Evolutionary conservation across 2,888 invertebrate genomes (phyloP).

Genomic region (Sycophila texana): DNA sequence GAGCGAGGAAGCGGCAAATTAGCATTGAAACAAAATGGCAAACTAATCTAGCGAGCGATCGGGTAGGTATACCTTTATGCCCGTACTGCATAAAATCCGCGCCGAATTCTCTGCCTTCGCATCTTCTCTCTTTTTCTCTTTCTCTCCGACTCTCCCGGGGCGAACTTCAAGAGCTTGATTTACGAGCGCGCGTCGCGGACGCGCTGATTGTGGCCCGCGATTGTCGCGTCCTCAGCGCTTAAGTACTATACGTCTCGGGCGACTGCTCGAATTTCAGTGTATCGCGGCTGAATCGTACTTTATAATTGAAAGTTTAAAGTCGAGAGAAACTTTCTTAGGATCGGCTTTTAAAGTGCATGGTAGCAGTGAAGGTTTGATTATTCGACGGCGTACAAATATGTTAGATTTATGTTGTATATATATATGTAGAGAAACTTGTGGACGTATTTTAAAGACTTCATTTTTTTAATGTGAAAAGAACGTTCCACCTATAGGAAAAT

Average conservation of each 20-base stretch:
- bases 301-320: too few relatives aligned
- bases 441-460: too few relatives aligned
- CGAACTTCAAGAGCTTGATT: conserved; percentile 58
- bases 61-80: conserved; percentile 9
- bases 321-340: too few relatives aligned
- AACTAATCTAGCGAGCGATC: conserved; percentile 50
- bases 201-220: conserved; percentile 46
- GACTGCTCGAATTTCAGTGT: too few relatives aligned
- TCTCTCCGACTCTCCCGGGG: conserved; percentile 19
- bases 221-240: conserved; percentile 44
- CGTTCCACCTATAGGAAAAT: too few relatives aligned
- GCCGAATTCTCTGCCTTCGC: conserved; percentile 18
- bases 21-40: conserved; percentile 58
- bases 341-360: background rate
- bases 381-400: background rate
- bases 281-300: background rate
- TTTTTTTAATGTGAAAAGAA: too few relatives aligned
- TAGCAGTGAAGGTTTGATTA: background rate
- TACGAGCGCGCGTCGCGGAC: conserved; percentile 57
- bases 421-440: background rate
- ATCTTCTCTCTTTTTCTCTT: background rate
- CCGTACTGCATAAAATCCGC: background rate
- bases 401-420: background rate
- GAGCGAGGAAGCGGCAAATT: conserved; percentile 53
- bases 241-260: background rate